phyloP scores from a whole-genome alignment of 2,797 vertebrate species.

The Halcyon badia region DNA sequence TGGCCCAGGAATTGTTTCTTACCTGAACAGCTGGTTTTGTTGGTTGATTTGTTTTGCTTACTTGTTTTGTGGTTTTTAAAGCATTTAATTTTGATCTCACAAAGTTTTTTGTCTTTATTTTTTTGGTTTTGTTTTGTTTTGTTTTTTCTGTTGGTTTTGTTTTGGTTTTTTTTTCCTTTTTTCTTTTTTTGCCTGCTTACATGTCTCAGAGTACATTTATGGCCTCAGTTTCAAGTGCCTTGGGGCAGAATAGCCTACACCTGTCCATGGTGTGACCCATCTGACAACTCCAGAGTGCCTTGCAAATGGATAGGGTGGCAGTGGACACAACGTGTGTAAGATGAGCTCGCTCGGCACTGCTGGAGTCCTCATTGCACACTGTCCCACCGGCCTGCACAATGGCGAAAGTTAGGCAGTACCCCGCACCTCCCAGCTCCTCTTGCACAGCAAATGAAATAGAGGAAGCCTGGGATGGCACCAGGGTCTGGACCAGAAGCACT shows the following conservation, averaged over 20 bases:
- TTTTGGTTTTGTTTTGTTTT: too few species aligned
- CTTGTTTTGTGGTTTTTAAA: not conserved
- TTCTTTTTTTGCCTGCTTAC: not conserved
- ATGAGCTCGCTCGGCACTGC: rapidly evolving
- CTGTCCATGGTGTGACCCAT: not conserved
- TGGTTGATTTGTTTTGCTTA: too few species aligned
- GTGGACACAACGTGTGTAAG: rapidly evolving
- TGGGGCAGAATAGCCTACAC: not conserved
- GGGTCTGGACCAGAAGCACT: not conserved
- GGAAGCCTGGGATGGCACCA: not conserved
- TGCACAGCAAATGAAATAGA: rapidly evolving
- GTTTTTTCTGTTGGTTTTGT: too few species aligned
- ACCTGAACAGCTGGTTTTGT: not conserved
- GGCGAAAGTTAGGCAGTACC: not conserved
- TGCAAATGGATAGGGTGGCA: not conserved
- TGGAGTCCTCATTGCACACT: not conserved
- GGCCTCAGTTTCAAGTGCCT: too few species aligned
- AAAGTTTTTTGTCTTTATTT: not conserved
- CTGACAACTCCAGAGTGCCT: not conserved
- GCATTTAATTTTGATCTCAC: not conserved
- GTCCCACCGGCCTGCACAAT: not conserved
- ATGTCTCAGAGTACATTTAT: not conserved
- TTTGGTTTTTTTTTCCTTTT: too few species aligned
- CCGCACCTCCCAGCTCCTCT: not conserved
- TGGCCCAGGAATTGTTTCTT: not conserved